A percentile compares a stretch with the other conserved stretches of the same genome.
Evolutionary conservation across 2,113 vertebrate species (phyloP).

Genomic region (Columba livia): DNA sequence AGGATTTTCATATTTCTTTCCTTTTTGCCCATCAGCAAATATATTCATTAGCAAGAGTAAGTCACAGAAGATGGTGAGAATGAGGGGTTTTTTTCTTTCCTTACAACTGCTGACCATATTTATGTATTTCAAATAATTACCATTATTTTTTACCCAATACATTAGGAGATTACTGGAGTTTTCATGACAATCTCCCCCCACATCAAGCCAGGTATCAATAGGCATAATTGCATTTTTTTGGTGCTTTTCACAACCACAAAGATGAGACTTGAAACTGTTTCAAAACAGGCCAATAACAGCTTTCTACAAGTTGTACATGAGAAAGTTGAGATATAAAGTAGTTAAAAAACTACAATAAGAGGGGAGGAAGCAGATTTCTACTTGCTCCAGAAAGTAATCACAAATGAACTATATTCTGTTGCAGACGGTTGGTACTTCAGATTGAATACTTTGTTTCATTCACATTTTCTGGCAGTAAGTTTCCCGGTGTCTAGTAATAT

Average conservation of each 20-base stretch:
- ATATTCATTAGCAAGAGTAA: background rate
- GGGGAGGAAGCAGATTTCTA: background rate
- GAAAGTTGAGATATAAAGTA: background rate
- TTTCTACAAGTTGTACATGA: background rate
- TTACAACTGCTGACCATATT: background rate
- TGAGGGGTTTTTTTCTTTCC: background rate
- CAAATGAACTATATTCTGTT: background rate
- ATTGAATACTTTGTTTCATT: background rate
- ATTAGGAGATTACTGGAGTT: background rate
- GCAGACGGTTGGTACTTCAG: background rate
- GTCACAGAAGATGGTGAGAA: background rate
- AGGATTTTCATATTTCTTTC: background rate
- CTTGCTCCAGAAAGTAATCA: background rate
- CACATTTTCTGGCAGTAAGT: background rate
- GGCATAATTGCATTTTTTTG: background rate
- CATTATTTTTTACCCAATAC: background rate
- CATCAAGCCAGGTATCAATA: background rate
- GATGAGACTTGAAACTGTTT: background rate
- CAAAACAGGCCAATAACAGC: background rate
- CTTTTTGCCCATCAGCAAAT: background rate
- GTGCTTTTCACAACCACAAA: rapidly evolving
- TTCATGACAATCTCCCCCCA: background rate
- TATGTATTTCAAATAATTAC: background rate
- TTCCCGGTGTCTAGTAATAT: background rate
- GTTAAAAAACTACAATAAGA: background rate